Evolutionary conservation across 2,113 vertebrate genomes (phyloP), one percentile per base, ranked within the genome.

Genomic region (Dinomys branickii): DNA sequence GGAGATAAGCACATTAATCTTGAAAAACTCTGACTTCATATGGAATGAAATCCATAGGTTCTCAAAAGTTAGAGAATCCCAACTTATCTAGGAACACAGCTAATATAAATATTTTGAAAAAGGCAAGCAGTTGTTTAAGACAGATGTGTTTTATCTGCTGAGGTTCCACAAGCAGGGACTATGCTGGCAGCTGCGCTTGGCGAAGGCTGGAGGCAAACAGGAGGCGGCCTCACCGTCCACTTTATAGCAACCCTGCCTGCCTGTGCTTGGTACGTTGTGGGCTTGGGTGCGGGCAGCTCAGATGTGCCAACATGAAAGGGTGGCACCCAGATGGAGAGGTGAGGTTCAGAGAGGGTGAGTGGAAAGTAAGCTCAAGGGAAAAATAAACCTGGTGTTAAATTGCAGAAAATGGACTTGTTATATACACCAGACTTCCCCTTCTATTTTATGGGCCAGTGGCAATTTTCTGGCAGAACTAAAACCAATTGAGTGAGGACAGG

Each of bases 51-150:
- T 14, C 56, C 41, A 56, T 0, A 44, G 67, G 11, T 82, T 91
- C 59, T 91, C 59, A 92, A 81, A 77, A 52, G 54, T 61, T 63
- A 95, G 95, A 91, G 87, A 90, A 54, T 81, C 41, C 17, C 22
- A 93, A 71, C 19, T 86, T 65, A 81, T 91, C 54, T 88, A 63
- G n/a, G 33, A 89, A 89, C 28, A 50, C 5, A 77, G 73, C 82
- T 35, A 26, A 78, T 41, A 90, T 35, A 86, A 92, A 75, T 91
- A 87, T 67, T 95, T 65, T 52, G 6, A 35, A 85, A 85, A 90
- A 69, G 8, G 12, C 56, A 82, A 86, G 84, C 65, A 61, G 54
- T 28, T 78, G 3, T 78, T 78, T 26, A 90, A 90, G 54, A 80
- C 24, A 91, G 50, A 56, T 54, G 56, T 33, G 24, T 87, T 28